Evolutionary conservation across 2,888 invertebrate genomes (phyloP), one percentile per base, ranked within the genome.

Genomic region (Panopea generosa): DNA sequence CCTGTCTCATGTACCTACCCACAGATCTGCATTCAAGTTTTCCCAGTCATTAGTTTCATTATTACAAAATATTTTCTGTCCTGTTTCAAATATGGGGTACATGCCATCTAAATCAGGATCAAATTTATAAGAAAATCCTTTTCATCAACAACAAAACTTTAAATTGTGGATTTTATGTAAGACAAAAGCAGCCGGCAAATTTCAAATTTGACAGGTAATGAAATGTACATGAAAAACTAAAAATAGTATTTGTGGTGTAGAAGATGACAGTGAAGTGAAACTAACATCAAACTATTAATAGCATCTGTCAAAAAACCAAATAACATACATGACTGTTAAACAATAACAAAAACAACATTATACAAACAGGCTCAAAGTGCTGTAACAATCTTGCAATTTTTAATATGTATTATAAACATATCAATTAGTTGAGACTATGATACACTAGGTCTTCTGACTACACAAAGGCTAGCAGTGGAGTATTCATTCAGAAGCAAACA

Each of bases 401-500:
- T 53, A 47, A 60, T 45, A 52, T 59, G 24, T 50, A 57, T 49
- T 57, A 57, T 70, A 66, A n/a, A 55, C 68, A 65, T 75, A 66
- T 22, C 66, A 65, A 75, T 81, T 75, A 75, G 74, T 81, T 77
- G 43, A 69, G 68, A 81, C 77, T 77, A 77, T 72, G 56, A 77
- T 81, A 77, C 72, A 75, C 81, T 81, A 81, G 74, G 66, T 75
- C 80, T 76, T 80, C 80, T 81, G 81, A 77, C 81, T 81, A 81
- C 81, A 81, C 71, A 77, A 72, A 81, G 81, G 77, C 81, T 77
- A 81, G 81, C 81, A 77, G 77, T 81, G 77, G 77, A 77, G 70
- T 77, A 77, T 52, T 81, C 81, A 81, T 77, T 81, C 81, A 77
- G 75, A 81, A 81, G 81, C 81, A 81, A 81, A 81, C 77, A 77